A percentile compares a stretch with the other conserved stretches of the same genome.
Conservation (phyloP, 2,113 vertebrate genomes). For the Sorex araneus region DNA sequence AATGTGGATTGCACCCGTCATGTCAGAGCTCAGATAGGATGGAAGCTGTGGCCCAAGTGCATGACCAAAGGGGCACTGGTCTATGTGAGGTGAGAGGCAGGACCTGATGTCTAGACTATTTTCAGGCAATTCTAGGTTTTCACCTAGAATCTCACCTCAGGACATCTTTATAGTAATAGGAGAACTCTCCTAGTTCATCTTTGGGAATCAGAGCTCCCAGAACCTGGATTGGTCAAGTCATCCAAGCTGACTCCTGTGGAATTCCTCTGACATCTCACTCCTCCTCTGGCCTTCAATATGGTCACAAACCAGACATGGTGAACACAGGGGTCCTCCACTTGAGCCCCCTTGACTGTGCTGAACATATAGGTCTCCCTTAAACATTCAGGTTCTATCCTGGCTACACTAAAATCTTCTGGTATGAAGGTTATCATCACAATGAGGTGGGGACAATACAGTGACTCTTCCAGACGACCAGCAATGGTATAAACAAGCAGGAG, state of each 20-base stretch:
- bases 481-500: not conserved
- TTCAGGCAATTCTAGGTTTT: too few species aligned
- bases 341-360: not conserved
- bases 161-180: not conserved
- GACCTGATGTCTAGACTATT: not conserved
- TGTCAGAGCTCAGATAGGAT: not conserved
- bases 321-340: rapidly evolving
- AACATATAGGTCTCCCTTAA: too few species aligned
- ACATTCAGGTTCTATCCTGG: not conserved
- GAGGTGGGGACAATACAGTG: not conserved
- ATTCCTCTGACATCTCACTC: too few species aligned
- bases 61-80: not conserved
- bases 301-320: not conserved
- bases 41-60: not conserved
- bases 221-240: not conserved
- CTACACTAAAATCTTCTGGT: not conserved
- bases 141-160: too few species aligned
- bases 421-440: not conserved
- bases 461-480: not conserved
- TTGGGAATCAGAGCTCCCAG: not conserved
- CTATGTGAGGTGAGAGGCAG: too few species aligned
- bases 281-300: not conserved
- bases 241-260: not conserved
- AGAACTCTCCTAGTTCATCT: not conserved
- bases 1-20: not conserved